Conservation (phyloP, 2,888 invertebrate species). For the Lasioglossum malachurum region DNA sequence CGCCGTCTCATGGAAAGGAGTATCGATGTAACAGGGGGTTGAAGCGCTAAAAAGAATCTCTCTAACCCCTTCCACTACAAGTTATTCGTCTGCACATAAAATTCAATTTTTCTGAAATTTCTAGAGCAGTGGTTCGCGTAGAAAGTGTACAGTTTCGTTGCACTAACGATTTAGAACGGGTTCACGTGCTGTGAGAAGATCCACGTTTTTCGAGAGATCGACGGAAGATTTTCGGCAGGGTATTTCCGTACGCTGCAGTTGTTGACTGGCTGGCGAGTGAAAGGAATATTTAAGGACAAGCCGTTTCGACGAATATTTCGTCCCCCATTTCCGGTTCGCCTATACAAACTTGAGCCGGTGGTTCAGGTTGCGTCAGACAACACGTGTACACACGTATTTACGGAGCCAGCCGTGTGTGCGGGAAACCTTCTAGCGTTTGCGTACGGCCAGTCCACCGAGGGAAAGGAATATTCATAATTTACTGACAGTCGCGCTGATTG, state of each 20-base stretch:
- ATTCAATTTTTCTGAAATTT: not conserved
- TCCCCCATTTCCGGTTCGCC: slow-evolving; percentile 73
- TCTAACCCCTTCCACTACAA: not conserved
- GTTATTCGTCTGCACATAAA: not conserved
- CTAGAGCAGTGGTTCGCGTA: not conserved
- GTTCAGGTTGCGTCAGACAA: slow-evolving; percentile 75
- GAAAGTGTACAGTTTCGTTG: not conserved
- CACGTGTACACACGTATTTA: slow-evolving; percentile 68
- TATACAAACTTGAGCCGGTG: slow-evolving; percentile 73
- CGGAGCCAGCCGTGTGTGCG: slow-evolving; percentile 28
- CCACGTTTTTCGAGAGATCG: not conserved
- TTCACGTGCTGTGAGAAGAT: not conserved
- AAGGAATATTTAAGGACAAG: slow-evolving; percentile 72
- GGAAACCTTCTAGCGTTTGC: slow-evolving; percentile 32
- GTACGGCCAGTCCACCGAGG: slow-evolving; percentile 48
- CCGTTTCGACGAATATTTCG: slow-evolving; percentile 71
- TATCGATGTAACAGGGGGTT: not conserved
- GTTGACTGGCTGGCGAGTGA: slow-evolving; percentile 58
- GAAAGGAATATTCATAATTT: slow-evolving; percentile 64
- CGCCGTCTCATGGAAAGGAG: not conserved
- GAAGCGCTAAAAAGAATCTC: not conserved
- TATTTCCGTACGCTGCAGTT: slow-evolving; percentile 40
- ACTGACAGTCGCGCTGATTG: slow-evolving; percentile 31
- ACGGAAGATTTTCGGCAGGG: slow-evolving; percentile 17
- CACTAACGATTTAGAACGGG: not conserved